These are phyloP conservation scores for Sylvia borin DNA, from an alignment of 2,797 vertebrate species.

Conservation along the genomic window DNA sequence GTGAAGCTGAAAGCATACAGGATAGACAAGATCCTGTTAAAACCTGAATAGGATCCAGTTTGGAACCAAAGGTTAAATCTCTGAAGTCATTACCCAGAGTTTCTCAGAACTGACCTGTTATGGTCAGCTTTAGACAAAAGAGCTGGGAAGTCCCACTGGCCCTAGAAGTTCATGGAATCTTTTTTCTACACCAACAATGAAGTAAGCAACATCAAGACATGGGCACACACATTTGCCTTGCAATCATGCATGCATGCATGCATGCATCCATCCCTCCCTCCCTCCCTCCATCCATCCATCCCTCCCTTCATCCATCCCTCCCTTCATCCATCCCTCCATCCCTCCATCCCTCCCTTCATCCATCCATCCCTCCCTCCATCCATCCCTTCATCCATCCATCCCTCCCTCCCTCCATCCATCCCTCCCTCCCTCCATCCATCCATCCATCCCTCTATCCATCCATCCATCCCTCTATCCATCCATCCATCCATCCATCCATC, in stretches of 20 bases:
- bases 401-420: not conserved
- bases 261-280: not conserved
- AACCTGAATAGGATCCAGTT: not conserved
- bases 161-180: not conserved
- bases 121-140: not conserved
- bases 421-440: too few relatives aligned
- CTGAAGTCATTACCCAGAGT: not conserved
- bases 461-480: not conserved
- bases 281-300: not conserved
- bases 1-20: not conserved
- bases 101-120: not conserved
- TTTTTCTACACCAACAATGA: not conserved
- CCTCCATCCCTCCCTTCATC: not conserved
- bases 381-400: not conserved
- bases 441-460: too few relatives aligned
- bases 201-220: not conserved
- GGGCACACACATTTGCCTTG: not conserved
- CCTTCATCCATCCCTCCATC: too few relatives aligned
- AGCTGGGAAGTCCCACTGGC: not conserved
- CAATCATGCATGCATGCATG: not conserved
- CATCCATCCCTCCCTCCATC: not conserved
- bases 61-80: not conserved
- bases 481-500: not conserved
- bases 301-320: too few relatives aligned
- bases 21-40: not conserved